These are phyloP conservation scores for Halocaridina rubra DNA, from an alignment of 2,888 invertebrate species.

Conservation along the genomic window DNA sequence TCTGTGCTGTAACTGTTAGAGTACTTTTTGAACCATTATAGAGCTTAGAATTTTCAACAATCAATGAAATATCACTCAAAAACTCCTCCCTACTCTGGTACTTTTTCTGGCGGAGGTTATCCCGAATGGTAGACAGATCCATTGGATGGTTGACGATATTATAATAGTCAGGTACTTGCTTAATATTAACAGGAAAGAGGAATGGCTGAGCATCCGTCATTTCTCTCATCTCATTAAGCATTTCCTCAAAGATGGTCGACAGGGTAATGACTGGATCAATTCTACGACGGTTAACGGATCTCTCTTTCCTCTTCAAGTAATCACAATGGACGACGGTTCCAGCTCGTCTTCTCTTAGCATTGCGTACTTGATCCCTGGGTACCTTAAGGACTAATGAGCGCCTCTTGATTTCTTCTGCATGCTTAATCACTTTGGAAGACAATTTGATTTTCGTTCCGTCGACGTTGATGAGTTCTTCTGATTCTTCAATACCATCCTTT, in stretches of 20 bases:
- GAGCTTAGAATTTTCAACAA: constrained; percentile 92
- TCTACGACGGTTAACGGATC: constrained; percentile 88
- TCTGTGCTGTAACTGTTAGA: constrained; percentile 85
- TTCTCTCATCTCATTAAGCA: constrained; percentile 91
- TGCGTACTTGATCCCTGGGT: constrained; percentile 76
- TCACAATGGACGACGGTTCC: constrained; percentile 84
- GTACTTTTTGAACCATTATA: constrained; percentile 92
- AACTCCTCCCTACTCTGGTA: constrained; percentile 97
- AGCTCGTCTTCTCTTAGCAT: constrained; percentile 75
- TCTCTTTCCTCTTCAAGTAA: constrained; percentile 82
- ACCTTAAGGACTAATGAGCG: constrained; percentile 82
- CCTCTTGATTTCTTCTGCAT: constrained; percentile 87
- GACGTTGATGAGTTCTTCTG: constrained; percentile 87
- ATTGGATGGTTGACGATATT: constrained; percentile 92
- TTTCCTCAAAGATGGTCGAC: constrained; percentile 89
- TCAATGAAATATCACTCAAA: constrained; percentile 93
- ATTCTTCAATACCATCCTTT: constrained; percentile 74
- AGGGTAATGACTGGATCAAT: constrained; percentile 93
- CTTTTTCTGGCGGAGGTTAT: constrained; percentile 86
- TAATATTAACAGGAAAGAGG: constrained; percentile 92
- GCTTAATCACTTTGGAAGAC: constrained; percentile 88
- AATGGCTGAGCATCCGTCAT: constrained; percentile 93
- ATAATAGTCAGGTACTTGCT: constrained; percentile 94
- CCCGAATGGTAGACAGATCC: constrained; percentile 96
- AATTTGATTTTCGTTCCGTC: constrained; percentile 95